Conservation (phyloP, 2,888 invertebrate genomes). For the Zaprionus obscuricornis region DNA sequence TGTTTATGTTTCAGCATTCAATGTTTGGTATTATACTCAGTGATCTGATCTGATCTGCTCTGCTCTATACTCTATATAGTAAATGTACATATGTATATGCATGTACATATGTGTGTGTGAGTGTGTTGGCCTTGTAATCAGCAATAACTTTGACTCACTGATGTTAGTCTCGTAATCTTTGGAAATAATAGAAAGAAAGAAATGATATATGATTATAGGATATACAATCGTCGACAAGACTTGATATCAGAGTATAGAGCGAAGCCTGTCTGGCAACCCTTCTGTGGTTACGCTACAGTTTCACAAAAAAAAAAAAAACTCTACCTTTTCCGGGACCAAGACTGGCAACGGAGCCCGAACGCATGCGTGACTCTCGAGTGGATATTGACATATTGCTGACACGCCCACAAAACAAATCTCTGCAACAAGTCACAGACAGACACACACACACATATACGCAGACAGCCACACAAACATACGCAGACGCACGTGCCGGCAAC, state of each 20-base stretch:
- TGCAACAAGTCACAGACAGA: slow-evolving; percentile 17
- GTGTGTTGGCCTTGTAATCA: too few species aligned
- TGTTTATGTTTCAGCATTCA: slow-evolving; percentile 49
- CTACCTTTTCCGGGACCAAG: slow-evolving; percentile 36
- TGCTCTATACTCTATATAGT: too few species aligned
- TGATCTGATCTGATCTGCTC: too few species aligned
- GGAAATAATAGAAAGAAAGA: too few species aligned
- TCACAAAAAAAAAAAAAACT: neutral
- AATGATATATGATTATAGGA: too few species aligned
- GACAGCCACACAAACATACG: slow-evolving; percentile 1
- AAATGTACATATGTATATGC: too few species aligned
- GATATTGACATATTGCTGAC: slow-evolving; percentile 72
- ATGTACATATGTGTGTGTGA: too few species aligned
- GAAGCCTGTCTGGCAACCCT: too few species aligned
- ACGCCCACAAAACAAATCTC: slow-evolving; percentile 75
- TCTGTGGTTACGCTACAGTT: slow-evolving; percentile 23
- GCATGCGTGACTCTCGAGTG: slow-evolving; percentile 70
- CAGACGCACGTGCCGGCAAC: slow-evolving; percentile 47
- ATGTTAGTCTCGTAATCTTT: too few species aligned
- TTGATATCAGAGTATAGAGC: too few species aligned
- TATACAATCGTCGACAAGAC: too few species aligned
- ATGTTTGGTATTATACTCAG: slow-evolving; percentile 48
- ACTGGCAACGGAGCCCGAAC: slow-evolving; percentile 34
- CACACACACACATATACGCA: neutral
- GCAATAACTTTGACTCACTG: too few species aligned